Percentiles rank a stretch among this genome's conserved stretches.
These are phyloP conservation scores for Cranoglanis bouderius DNA, from an alignment of 2,113 vertebrate genomes.

Conservation along the genomic window DNA sequence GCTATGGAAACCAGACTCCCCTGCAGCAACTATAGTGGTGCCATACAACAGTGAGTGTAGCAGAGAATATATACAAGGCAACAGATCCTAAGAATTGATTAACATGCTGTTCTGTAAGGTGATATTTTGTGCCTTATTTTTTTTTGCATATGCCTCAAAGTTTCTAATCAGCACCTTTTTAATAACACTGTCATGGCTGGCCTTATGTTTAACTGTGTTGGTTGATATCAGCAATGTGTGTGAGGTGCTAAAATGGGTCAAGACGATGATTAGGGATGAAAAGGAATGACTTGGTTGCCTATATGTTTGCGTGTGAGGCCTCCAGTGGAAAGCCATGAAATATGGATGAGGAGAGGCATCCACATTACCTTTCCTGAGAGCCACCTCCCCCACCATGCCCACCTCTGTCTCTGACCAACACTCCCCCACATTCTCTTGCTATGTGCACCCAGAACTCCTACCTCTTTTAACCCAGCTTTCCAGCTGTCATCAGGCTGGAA, in stretches of 20 bases:
- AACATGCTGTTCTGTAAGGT: slow-evolving; percentile 25
- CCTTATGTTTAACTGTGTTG: background rate
- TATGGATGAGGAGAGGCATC: slow-evolving; percentile 77
- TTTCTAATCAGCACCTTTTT: slow-evolving; percentile 32
- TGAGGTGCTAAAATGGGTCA: slow-evolving; percentile 48
- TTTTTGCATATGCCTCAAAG: slow-evolving; percentile 19
- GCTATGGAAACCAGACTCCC: slow-evolving; percentile 56
- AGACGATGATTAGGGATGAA: slow-evolving; percentile 73
- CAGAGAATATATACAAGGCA: slow-evolving; percentile 31
- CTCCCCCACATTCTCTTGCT: slow-evolving; percentile 28
- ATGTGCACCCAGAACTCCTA: slow-evolving; percentile 52
- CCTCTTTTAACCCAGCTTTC: slow-evolving; percentile 19
- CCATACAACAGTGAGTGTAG: slow-evolving; percentile 17
- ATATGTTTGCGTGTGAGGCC: slow-evolving; percentile 57
- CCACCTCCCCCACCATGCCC: slow-evolving; percentile 41
- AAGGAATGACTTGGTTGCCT: slow-evolving; percentile 67
- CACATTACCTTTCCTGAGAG: slow-evolving; percentile 66
- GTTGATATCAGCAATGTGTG: slow-evolving; percentile 14
- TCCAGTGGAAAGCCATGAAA: slow-evolving; percentile 74
- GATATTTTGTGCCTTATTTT: slow-evolving; percentile 2
- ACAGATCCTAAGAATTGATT: slow-evolving; percentile 43
- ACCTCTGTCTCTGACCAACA: slow-evolving; percentile 33
- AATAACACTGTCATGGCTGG: background rate
- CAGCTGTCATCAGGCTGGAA: background rate
- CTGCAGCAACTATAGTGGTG: slow-evolving; percentile 45